phyloP scores from a whole-genome alignment of 2,797 vertebrate species.

The Cottoperca gobio region DNA sequence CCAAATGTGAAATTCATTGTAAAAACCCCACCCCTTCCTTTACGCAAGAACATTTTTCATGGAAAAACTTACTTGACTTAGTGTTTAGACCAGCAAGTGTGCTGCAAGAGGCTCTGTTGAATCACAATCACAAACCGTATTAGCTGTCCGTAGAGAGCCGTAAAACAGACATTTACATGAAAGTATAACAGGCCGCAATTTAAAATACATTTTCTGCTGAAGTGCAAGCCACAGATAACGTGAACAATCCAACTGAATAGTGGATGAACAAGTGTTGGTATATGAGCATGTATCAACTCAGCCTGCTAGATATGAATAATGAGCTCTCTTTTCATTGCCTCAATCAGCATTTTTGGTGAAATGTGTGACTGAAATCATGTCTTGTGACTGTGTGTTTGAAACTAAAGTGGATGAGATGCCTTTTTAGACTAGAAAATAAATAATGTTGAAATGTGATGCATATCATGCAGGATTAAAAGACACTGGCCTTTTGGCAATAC shows the following conservation, averaged over 20 bases:
- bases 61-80: neutral
- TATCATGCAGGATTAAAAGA: neutral
- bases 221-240: neutral
- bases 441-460: neutral
- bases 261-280: too few relatives aligned
- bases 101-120: neutral
- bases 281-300: too few relatives aligned
- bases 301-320: constrained; percentile 24
- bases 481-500: neutral
- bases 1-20: neutral
- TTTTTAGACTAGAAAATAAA: neutral
- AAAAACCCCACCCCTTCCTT: constrained; percentile 20
- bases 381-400: neutral
- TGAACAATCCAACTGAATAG: neutral
- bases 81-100: constrained; percentile 1
- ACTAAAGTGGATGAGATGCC: neutral
- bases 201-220: neutral
- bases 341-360: neutral
- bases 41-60: neutral
- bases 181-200: neutral
- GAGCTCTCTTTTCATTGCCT: constrained; percentile 12
- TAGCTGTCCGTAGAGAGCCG: neutral
- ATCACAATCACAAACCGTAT: neutral
- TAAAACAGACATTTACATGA: neutral
- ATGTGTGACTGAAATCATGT: neutral